phyloP scores from a whole-genome alignment of 2,888 invertebrate species.

The Coleophora deauratella region DNA sequence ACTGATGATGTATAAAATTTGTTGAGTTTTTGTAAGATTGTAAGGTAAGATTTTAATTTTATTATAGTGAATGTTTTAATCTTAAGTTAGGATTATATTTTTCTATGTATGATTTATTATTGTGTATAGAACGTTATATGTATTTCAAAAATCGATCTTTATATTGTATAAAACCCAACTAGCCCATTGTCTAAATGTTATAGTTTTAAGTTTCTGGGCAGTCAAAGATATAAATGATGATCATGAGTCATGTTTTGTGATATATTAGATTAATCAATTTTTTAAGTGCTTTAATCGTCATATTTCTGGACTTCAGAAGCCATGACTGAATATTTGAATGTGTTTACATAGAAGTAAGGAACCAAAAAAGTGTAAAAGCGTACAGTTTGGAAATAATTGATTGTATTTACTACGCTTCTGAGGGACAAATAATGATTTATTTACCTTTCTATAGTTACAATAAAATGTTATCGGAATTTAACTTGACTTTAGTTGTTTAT shows the following conservation, averaged over 20 bases:
- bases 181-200: too few species aligned
- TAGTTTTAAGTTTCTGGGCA: too few species aligned
- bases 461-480: conserved; percentile 47
- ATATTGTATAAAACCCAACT: too few species aligned
- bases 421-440: conserved; percentile 17
- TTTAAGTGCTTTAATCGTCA: not conserved
- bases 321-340: not conserved
- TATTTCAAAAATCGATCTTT: too few species aligned
- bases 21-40: too few species aligned
- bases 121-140: too few species aligned
- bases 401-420: not conserved
- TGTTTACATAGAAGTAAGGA: not conserved
- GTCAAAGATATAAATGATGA: conserved; percentile 18
- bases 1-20: too few species aligned
- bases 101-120: too few species aligned
- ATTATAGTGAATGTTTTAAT: too few species aligned
- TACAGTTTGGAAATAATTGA: not conserved
- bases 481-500: not conserved
- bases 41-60: too few species aligned
- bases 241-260: conserved; percentile 60
- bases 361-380: not conserved
- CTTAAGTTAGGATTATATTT: too few species aligned
- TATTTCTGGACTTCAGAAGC: conserved; percentile 6
- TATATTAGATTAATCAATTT: conserved; percentile 48
- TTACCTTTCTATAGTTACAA: conserved; percentile 32